phyloP scores from a whole-genome alignment of 2,797 vertebrate genomes.

The Salarias fasciatus region DNA sequence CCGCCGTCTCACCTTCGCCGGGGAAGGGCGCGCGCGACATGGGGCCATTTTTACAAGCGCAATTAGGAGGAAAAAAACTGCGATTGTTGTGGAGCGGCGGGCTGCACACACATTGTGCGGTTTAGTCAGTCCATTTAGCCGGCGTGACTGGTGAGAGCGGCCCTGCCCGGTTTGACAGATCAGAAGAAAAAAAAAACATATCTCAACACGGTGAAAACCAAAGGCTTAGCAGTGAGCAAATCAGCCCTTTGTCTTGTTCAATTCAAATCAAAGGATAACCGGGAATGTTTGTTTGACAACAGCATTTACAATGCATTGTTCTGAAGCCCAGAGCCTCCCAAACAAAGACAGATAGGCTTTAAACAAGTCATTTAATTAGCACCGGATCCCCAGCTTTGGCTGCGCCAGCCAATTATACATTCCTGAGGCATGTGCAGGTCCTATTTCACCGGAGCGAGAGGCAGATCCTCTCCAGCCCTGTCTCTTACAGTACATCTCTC shows the following conservation, averaged over 20 bases:
- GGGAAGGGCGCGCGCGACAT: conserved; percentile 65
- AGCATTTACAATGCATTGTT: conserved; percentile 83
- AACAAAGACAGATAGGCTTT: conserved; percentile 88
- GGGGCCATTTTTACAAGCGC: conserved; percentile 75
- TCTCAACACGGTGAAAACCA: conserved; percentile 65
- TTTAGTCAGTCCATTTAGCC: conserved; percentile 65
- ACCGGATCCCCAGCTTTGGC: conserved; percentile 80
- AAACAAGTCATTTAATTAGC: conserved; percentile 90
- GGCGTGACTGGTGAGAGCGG: conserved; percentile 59
- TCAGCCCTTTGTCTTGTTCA: conserved; percentile 78
- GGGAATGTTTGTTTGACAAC: conserved; percentile 84
- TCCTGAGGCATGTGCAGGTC: conserved; percentile 85
- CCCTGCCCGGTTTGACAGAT: conserved; percentile 76
- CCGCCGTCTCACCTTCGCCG: conserved; percentile 71
- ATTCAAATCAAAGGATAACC: conserved; percentile 83
- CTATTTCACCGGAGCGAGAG: conserved; percentile 81
- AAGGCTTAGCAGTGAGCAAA: conserved; percentile 75
- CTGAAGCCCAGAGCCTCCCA: conserved; percentile 79
- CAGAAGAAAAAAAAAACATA: conserved; percentile 61
- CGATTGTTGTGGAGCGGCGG: conserved; percentile 61
- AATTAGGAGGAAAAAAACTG: conserved; percentile 68
- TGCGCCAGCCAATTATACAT: conserved; percentile 86
- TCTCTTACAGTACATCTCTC: conserved; percentile 87
- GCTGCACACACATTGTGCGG: conserved; percentile 54
- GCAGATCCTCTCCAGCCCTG: conserved; percentile 84